Evolutionary conservation across 2,113 vertebrate genomes (phyloP), one percentile per base, ranked within the genome.

Genomic region (Osmerus eperlanus): DNA sequence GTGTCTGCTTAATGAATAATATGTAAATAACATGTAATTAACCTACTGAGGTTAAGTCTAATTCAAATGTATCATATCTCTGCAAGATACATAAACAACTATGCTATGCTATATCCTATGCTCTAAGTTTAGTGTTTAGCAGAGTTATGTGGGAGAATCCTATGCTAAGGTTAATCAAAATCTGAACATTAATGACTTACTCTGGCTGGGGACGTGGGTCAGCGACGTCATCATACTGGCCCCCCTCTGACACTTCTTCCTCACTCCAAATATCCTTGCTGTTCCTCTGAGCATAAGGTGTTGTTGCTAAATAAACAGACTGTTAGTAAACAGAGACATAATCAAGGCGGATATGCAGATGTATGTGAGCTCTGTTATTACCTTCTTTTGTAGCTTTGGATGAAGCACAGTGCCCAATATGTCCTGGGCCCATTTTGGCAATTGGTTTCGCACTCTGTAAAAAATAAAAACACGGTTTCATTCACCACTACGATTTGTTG

Each of bases 201-300:
- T 99, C 93, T 41, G 97, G 96, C 72, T 93, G 87, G 28, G 96
- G 94, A 67, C 97, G 90, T 14, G 77, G 75, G 77, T 99, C 97
- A 78, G 85, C 84, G 9, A 86, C 66, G 55, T 98, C 96, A 21
- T 95, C 92, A 75, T 91, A 92, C 73, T 95, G 93, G 64, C 90
- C 89, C 23, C 92, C 94, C 74, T 95, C 94, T 15, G 90, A 70
- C 69, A 97, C 90, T 28, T 98, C 96, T 6, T 93, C 93, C 66
- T 90, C 75, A 36, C 82, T 88, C 96, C 97, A 98, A 77, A 98
- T 98, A n/a, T 89, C 82, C 81, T 95, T 92, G 13, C 12, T 85
- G 68, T 81, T 85, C 84, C 86, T 90, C 77, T 87, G 85, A 1
- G n/a, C 21, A 25, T 77, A 77, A 15, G 64, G 54, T 64, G n/a